Evolutionary conservation across 2,113 vertebrate species (phyloP).

Genomic region (Poicephalus gulielmi): DNA sequence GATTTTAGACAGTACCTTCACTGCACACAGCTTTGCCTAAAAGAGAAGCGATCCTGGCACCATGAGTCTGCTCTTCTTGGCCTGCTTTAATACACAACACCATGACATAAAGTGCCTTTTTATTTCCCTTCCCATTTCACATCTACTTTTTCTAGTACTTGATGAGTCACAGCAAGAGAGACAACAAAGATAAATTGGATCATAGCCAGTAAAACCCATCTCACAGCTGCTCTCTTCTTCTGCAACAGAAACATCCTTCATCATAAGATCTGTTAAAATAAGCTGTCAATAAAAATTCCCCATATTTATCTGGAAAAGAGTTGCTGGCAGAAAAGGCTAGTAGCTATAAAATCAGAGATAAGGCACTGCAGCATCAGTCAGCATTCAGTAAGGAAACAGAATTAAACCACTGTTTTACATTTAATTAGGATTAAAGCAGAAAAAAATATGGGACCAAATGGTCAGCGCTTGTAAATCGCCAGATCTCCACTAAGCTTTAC

Average conservation of each 20-base stretch:
- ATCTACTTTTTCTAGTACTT: not conserved
- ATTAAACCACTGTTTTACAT: not conserved
- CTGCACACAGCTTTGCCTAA: not conserved
- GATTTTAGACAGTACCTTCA: not conserved
- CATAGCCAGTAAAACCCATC: conserved; percentile 27
- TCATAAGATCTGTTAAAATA: conserved; percentile 31
- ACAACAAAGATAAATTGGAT: conserved; percentile 37
- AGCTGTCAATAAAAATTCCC: conserved; percentile 45
- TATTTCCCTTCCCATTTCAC: not conserved
- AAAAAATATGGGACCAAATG: not conserved
- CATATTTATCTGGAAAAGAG: not conserved
- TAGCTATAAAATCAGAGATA: not conserved
- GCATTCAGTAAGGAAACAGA: not conserved
- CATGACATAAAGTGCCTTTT: not conserved
- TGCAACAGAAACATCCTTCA: conserved; percentile 38
- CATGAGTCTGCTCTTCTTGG: not conserved
- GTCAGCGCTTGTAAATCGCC: not conserved
- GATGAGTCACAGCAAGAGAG: conserved; percentile 28
- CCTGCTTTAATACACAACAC: not conserved
- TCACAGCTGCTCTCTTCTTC: conserved; percentile 49
- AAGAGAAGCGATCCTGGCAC: not conserved
- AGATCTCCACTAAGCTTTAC: not conserved
- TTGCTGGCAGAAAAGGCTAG: not conserved
- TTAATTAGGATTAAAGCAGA: not conserved
- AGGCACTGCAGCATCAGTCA: not conserved